Evolutionary conservation across 2,113 vertebrate genomes (phyloP), one percentile per base, ranked within the genome.

Genomic region (Saccopteryx bilineata): DNA sequence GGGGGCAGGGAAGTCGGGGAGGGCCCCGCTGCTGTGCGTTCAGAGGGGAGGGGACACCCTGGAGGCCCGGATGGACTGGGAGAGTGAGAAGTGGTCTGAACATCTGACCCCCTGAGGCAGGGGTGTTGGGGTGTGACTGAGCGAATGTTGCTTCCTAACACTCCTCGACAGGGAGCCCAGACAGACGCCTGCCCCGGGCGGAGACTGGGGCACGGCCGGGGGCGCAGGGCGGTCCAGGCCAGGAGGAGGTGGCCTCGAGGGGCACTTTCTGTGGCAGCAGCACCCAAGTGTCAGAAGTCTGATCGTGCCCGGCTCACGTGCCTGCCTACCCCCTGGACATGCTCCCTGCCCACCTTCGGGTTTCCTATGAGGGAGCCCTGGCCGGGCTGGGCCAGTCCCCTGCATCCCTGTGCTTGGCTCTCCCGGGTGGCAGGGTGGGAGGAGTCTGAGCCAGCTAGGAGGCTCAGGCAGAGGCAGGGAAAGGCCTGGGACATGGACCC

Each of bases 151-250:
- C 26, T 39, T n/a, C 23, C 3, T 5, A 3, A 19, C n/a, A 1
- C 21, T 2, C 7, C n/a, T n/a, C 19, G 19, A 3, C 11, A 0
- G 0, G 4, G 18, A 39, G 54, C 9, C 69, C 3, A 2, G 12
- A 15, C 24, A 17, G 12, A n/a, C 1, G 13, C 23, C 79, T 28
- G 4, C 7, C 11, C 23, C 0, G 24, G 52, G 33, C 0, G 2
- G 33, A 26, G 28, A 1, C 9, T 2, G 7, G 31, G 15, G 4
- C 56, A 23, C 2, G 4, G 4, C 15, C 0, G 0, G 33, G 23
- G 1, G 0, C 15, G 1, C 5, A 1, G 11, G 39, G 24, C 5
- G 61, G 54, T 26, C 69, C 1, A 0, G 0, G 5, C 33, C 2
- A 2, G 12, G 21, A 9, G 79, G 33, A 3, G 24, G 58, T 17